A percentile compares a stretch with the other conserved stretches of the same genome.
These are phyloP conservation scores for Ips typographus DNA, from an alignment of 1,140 invertebrate species.

Conservation along the genomic window DNA sequence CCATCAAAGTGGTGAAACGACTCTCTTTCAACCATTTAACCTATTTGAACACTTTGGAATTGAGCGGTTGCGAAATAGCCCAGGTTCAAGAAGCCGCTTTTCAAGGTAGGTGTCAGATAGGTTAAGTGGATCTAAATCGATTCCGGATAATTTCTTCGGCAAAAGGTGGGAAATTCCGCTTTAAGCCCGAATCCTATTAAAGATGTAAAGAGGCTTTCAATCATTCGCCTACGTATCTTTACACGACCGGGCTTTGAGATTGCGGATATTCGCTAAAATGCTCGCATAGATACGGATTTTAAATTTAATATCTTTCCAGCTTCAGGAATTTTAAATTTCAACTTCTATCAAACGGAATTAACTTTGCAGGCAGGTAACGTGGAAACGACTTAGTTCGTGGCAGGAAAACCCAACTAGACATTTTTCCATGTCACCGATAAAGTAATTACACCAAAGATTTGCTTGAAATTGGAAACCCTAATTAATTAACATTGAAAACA, in stretches of 20 bases:
- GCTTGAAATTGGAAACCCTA: too few relatives aligned
- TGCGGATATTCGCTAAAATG: slow-evolving; percentile 72
- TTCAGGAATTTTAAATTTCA: too few relatives aligned
- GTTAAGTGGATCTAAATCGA: not conserved
- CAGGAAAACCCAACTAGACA: too few relatives aligned
- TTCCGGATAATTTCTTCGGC: not conserved
- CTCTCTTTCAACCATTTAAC: slow-evolving; percentile 75
- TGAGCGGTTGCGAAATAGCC: slow-evolving; percentile 77
- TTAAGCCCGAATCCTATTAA: slow-evolving; percentile 76
- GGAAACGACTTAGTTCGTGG: too few relatives aligned
- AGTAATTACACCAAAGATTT: too few relatives aligned
- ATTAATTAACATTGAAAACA: too few relatives aligned
- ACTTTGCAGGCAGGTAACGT: too few relatives aligned
- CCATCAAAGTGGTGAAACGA: slow-evolving; percentile 68
- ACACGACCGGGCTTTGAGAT: slow-evolving; percentile 77
- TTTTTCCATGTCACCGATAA: too few relatives aligned
- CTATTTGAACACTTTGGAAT: slow-evolving; percentile 76
- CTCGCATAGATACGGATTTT: slow-evolving; percentile 66
- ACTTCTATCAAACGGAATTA: too few relatives aligned
- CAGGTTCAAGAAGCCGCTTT: slow-evolving; percentile 79
- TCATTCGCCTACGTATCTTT: slow-evolving; percentile 68
- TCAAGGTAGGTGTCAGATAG: slow-evolving; percentile 55
- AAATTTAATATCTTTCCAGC: slow-evolving; percentile 1
- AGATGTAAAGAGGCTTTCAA: slow-evolving; percentile 72
- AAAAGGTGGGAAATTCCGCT: slow-evolving; percentile 12